These are phyloP conservation scores for Ichneumon xanthorius DNA, from an alignment of 2,888 invertebrate genomes.

Conservation along the genomic window DNA sequence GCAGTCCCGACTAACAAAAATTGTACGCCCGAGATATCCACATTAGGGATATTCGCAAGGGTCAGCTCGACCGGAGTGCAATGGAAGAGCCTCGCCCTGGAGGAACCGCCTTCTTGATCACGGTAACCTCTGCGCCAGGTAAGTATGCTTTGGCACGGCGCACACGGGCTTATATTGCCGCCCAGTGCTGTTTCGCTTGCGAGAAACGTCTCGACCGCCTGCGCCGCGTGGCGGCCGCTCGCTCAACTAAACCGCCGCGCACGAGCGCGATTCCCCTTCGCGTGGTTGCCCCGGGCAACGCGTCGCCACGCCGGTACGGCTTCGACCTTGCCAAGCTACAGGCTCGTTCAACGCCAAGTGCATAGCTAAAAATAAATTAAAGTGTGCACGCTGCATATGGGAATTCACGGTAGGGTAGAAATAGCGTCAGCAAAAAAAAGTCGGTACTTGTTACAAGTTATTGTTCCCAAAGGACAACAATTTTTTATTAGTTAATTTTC, in stretches of 20 bases:
- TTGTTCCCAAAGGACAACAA: too few species aligned
- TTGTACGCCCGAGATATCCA: conserved; percentile 85
- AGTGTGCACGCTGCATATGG: not conserved
- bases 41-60: conserved; percentile 86
- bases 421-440: not conserved
- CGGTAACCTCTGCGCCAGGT: conserved; percentile 87
- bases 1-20: conserved; percentile 82
- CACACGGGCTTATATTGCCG: conserved; percentile 42
- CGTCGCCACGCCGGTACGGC: not conserved
- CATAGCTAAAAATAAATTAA: not conserved
- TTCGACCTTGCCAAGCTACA: conserved; percentile 6
- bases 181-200: not conserved
- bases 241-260: conserved; percentile 71
- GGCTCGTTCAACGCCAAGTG: not conserved
- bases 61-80: conserved; percentile 87
- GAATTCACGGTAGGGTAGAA: not conserved
- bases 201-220: conserved; percentile 29
- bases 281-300: conserved; percentile 7
- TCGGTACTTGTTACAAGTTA: not conserved
- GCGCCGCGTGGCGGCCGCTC: conserved; percentile 69
- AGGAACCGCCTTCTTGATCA: conserved; percentile 85
- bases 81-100: conserved; percentile 86
- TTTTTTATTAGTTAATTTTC: too few species aligned
- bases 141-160: conserved; percentile 70
- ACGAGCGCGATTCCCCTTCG: not conserved